Evolutionary conservation across 1,140 invertebrate species (phyloP), one percentile per base, ranked within the genome.

Genomic region (Saccostrea echinata): DNA sequence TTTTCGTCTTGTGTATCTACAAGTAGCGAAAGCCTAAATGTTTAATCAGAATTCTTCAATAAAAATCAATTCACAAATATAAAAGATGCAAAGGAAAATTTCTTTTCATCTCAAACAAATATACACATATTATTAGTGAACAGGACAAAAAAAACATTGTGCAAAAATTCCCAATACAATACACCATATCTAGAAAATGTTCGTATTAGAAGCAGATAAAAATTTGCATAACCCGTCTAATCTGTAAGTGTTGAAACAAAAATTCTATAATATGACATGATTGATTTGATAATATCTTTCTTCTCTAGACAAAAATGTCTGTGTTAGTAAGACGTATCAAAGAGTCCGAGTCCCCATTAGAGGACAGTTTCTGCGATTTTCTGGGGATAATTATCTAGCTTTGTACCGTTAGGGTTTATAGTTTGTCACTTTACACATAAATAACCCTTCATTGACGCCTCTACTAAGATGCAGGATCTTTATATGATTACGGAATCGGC

Each of bases 361-460:
- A 76, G 68, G 33, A 13, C 68, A 0, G 30, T 11, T 8, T 27
- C 6, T 16, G 68, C 27, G 68, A 76, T 76, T 76, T 33, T 30
- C 24, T 18, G 30, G 68, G 3, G 13, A 76, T 76, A 76, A 76
- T 61, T 61, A n/a, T 76, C 27, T 11, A 13, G 27, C 27, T 76
- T 76, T 76, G 68, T 30, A 35, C 27, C 27, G 68, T 27, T 76
- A 27, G 68, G 27, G 68, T 76, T 76, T 27, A 43, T 43, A 76
- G 27, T 76, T 76, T 33, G 68, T 76, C 68, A 33, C 16, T 76
- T 76, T 30, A 76, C 68, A 33, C 57, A 64, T 64, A 76, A 76
- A 30, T 30, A 76, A 76, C 27, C 68, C 68, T 76, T 33, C 12
- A 76, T 11, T 76, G 68, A 76, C 68, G 68, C 68, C 68, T 76